Evolutionary conservation across 2,797 vertebrate genomes (phyloP), one percentile per base, ranked within the genome.

Genomic region (Parauchenoglanis ngamensis): DNA sequence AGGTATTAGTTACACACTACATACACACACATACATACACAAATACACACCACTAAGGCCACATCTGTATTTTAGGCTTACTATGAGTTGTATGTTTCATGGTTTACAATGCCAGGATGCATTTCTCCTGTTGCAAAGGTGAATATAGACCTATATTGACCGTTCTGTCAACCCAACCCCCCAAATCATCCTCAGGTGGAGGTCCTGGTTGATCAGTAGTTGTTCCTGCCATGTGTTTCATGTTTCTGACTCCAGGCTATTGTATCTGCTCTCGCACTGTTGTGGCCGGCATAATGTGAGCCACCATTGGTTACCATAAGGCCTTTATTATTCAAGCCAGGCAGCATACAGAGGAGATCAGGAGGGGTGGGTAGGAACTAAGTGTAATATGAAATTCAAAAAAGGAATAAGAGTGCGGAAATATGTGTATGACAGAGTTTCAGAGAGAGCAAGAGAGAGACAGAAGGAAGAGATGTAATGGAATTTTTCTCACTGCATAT

Each of bases 211-310:
- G 59, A 87, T 86, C 89, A 88, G 63, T 85, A 87, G 73, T 84
- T 87, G 85, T 88, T 86, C 91, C 86, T 88, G 73, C 78, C 86
- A 78, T 88, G 82, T 92, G 93, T 94, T 93, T 94, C 91, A 93
- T 93, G 91, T 90, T 89, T 91, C 87, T 93, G 89, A 92, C 91
- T 92, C 90, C 85, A 91, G 90, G 90, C 91, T 92, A 83, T 91
- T 92, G 93, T 92, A 93, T 93, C 91, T 93, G 91, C 90, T 90
- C 89, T 88, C 67, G 67, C 61, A 72, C 89, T 75, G 86, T 84
- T 91, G 91, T 92, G 54, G 63, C 92, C 92, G 91, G 89, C 91
- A 88, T 90, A 91, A 89, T 91, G 87, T 87, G 85, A 85, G 77
- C 88, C 87, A 87, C 91, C 88, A 93, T 95, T 94, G 83, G 92